Percentiles rank a stretch among this genome's conserved stretches.
Evolutionary conservation across 2,888 invertebrate species (phyloP).

Genomic region (Nemotelus pantherinus): DNA sequence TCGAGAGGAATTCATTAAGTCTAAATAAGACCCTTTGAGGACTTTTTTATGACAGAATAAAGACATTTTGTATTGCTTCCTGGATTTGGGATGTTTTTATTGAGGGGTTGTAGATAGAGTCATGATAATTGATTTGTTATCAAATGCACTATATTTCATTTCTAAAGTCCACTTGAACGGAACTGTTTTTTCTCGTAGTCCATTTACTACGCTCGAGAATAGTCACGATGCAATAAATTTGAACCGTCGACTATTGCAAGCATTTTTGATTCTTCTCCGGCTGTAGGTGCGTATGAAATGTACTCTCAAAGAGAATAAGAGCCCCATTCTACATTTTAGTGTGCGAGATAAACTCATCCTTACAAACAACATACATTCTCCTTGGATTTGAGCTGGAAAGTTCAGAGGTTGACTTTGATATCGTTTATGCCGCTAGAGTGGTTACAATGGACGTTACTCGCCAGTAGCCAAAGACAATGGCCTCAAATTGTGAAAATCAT

Average conservation of each 20-base stretch:
- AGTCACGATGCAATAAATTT: too few species aligned
- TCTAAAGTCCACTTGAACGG: too few species aligned
- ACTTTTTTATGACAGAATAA: conserved; percentile 31
- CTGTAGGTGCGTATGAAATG: too few species aligned
- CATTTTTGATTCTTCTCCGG: too few species aligned
- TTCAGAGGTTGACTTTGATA: conserved; percentile 18
- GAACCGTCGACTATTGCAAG: too few species aligned
- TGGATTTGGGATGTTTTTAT: not conserved
- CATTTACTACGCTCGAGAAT: too few species aligned
- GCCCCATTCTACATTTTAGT: too few species aligned
- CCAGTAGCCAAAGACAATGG: conserved; percentile 37
- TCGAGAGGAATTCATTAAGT: not conserved
- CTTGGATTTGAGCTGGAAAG: not conserved
- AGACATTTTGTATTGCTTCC: conserved; percentile 29
- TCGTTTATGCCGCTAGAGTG: not conserved
- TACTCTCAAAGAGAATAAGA: too few species aligned
- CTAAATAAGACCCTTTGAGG: not conserved
- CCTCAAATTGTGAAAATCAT: conserved; percentile 42
- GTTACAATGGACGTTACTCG: conserved; percentile 2
- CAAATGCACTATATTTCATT: not conserved
- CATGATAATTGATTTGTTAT: conserved; percentile 35
- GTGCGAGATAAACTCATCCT: too few species aligned
- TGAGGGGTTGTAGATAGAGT: not conserved
- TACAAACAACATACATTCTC: too few species aligned
- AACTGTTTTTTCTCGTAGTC: too few species aligned